These are phyloP conservation scores for Drosophila dunni DNA, from an alignment of 1,140 invertebrate genomes.

Conservation along the genomic window DNA sequence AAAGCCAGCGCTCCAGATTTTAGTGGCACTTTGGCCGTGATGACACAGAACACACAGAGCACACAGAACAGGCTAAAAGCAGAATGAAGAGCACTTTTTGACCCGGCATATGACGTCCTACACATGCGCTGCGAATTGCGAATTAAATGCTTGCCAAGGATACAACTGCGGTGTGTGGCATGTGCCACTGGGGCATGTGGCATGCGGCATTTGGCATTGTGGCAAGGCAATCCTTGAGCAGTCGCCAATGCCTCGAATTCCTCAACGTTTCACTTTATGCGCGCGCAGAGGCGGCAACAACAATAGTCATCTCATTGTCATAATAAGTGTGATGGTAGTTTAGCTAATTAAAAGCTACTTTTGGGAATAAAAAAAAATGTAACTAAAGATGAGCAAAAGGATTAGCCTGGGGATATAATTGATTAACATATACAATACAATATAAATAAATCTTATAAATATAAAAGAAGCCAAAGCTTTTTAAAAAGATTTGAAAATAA, in stretches of 20 bases:
- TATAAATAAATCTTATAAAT: too few species aligned
- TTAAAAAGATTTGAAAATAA: too few species aligned
- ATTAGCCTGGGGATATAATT: too few species aligned
- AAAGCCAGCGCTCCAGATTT: slow-evolving; percentile 65
- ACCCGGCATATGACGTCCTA: slow-evolving; percentile 56
- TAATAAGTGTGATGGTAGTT: neutral
- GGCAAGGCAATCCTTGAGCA: slow-evolving; percentile 32
- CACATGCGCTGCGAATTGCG: slow-evolving; percentile 58
- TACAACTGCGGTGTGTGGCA: neutral
- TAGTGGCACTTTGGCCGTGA: slow-evolving; percentile 61
- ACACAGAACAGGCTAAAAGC: neutral
- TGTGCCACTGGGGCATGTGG: neutral
- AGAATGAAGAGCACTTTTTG: slow-evolving; percentile 3
- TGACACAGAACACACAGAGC: slow-evolving; percentile 56
- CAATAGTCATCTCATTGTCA: slow-evolving; percentile 42
- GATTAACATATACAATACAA: too few species aligned
- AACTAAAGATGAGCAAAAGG: too few species aligned
- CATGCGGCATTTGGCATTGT: slow-evolving; percentile 13
- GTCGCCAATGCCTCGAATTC: slow-evolving; percentile 65
- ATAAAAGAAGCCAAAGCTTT: too few species aligned
- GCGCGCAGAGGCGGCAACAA: slow-evolving; percentile 64
- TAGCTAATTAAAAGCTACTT: too few species aligned
- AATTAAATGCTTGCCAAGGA: slow-evolving; percentile 16
- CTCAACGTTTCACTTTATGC: slow-evolving; percentile 51
- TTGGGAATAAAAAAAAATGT: too few species aligned